Conservation (phyloP, 2,797 vertebrate species). For the Enteromius mattozi region DNA sequence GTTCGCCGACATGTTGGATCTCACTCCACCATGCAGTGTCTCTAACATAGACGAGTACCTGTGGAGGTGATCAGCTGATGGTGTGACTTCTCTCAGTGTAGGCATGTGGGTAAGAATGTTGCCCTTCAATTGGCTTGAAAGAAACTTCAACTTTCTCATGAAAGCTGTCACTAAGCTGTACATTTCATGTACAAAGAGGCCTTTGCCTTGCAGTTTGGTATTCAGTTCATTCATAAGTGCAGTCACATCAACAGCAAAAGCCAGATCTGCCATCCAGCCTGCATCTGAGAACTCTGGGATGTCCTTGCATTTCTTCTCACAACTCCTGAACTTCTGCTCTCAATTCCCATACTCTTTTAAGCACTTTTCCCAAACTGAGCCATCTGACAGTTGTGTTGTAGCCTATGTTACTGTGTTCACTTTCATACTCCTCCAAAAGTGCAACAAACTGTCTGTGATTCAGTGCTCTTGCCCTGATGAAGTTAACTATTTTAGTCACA, state of each 20-base stretch:
- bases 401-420: conserved; percentile 21
- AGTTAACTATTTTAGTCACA: conserved; percentile 46
- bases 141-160: conserved; percentile 40
- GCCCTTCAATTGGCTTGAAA: neutral
- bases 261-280: conserved; percentile 50
- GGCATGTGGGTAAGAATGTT: conserved; percentile 53
- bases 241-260: conserved; percentile 53
- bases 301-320: conserved; percentile 35
- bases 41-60: conserved; percentile 10
- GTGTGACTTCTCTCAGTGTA: conserved; percentile 53
- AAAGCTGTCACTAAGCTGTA: conserved; percentile 41
- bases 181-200: conserved; percentile 48
- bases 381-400: conserved; percentile 46
- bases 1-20: too few species aligned
- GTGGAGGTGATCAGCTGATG: conserved; percentile 56
- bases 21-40: neutral
- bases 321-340: conserved; percentile 42
- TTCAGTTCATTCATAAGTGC: conserved; percentile 37
- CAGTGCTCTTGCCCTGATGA: conserved; percentile 26
- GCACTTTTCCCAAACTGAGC: conserved; percentile 30
- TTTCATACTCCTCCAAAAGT: conserved; percentile 27
- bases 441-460: conserved; percentile 24
- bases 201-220: conserved; percentile 41
- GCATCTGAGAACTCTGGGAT: conserved; percentile 50
- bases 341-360: conserved; percentile 29